These are phyloP conservation scores for Eumacrocentrus americanus DNA, from an alignment of 2,888 invertebrate genomes.

Conservation along the genomic window DNA sequence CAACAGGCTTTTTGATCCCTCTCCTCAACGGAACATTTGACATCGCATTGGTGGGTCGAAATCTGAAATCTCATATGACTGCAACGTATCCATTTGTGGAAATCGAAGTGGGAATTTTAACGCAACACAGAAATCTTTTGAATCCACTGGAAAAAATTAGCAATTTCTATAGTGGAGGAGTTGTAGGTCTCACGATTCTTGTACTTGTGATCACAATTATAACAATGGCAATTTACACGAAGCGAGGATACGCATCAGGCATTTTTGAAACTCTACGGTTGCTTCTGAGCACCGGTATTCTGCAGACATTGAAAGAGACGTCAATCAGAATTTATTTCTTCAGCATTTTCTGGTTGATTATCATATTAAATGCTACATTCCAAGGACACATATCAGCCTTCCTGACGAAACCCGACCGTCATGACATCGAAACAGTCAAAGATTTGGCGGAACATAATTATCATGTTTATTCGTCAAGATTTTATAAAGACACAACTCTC, in stretches of 20 bases:
- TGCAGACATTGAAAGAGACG: neutral
- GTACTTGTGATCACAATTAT: neutral
- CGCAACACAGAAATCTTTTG: neutral
- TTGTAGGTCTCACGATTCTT: neutral
- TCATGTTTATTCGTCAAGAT: neutral
- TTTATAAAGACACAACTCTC: neutral
- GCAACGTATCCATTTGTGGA: neutral
- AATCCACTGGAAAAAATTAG: neutral
- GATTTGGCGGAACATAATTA: neutral
- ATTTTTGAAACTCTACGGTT: neutral
- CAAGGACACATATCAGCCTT: neutral
- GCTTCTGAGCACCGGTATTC: neutral
- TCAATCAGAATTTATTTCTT: neutral
- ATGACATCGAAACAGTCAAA: neutral
- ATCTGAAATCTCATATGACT: neutral
- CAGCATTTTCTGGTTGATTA: neutral
- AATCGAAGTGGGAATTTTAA: neutral
- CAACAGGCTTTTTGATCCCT: neutral
- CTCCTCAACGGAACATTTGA: neutral
- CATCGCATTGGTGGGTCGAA: neutral
- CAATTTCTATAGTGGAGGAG: neutral
- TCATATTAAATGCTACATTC: constrained; percentile 5
- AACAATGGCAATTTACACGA: neutral
- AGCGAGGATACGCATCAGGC: neutral
- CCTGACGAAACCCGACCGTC: neutral